Base-by-base conservation (phyloP, 2,888 invertebrate species). In the Diaphora mendica region DNA sequence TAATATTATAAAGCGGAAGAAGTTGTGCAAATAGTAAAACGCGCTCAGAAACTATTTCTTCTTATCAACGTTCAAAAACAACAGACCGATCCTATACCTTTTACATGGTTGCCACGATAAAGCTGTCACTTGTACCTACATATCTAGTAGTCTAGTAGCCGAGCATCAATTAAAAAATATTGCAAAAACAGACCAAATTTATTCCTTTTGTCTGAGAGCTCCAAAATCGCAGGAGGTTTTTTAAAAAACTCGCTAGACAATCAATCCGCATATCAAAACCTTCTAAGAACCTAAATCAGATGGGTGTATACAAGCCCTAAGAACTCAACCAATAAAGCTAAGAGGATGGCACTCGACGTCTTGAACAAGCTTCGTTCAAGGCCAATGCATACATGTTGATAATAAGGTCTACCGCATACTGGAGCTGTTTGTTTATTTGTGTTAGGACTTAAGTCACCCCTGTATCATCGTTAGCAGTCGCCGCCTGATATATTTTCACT, bases 301-400 rank as follows among this genome's bases (percentile, higher is more conserved):
- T 62, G 17, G 30, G 30, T 62, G 30, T 67, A 20, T 30, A 62
- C 17, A 30, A 17, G 8, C 17, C 15, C 62, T 62, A 62, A 62
- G 17, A 62, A 30, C 30, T 30, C 15, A 62, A 62, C 15, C 30
- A 62, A 62, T 62, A 62, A 62, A 17, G 15, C 30, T 62, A 30
- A 62, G 62, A 62, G 0, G 62, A 62, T 62, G 62, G 30, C 30
- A 62, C 62, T 62, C 62, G 62, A 30, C 17, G 15, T 30, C 62
- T 62, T 62, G 2, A 67, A 67, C 67, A 26, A 42, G 67, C 26
- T 20, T 44, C 30, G 67, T 67, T 67, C 67, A 44, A 44, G 67
- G 44, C 20, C 23, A 51, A 51, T 42, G 68, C 48, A 68, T 33
- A 68, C 68, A 68, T 68, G 68, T 68, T 33, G 26, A 33, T 33